Base-by-base conservation (phyloP, 37 sponge, comb jelly and placozoan genomes). In the Theonella swinhoei region DNA sequence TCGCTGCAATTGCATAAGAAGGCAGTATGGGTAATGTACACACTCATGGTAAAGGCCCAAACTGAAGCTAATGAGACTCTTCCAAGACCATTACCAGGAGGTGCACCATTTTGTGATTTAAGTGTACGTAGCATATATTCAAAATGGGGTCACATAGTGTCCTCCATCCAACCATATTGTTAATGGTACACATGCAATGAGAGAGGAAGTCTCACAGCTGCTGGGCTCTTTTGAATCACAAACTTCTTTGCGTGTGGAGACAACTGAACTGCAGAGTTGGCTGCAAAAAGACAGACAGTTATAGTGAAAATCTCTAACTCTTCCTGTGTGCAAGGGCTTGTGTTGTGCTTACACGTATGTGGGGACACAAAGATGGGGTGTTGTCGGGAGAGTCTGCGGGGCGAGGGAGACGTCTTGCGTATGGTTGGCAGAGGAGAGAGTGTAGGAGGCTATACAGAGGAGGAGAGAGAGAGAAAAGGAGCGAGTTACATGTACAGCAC, bases 321-420 rank as follows among this genome's bases (percentile, higher is more conserved):
- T 47, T 7, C 54, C 14, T 47, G 7, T n/a, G n/a, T n/a, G n/a
- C n/a, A n/a, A n/a, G n/a, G n/a, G n/a, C n/a, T n/a, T n/a, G n/a
- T n/a, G n/a, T n/a, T n/a, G n/a, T n/a, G n/a, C 70, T 31, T 31
- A 89, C 85, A 61, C 67, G 84, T 92, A 43, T 76, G 78, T 37
- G 93, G 93, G 0, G 93, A 92, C 8, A 92, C 84, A 81, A 85
- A 92, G 47, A 92, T 92, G 36, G 88, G 64, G 65, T 85, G 89
- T 35, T 85, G 42, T 66, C 72, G 84, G 17, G 93, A 82, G 64
- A 93, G 68, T 62, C 88, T 75, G 35, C 81, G 82, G 4, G 91
- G 94, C 60, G 91, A 94, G 1, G 74, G 83, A 3, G 61, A 28
- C 0, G 89, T 31, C 62, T 79, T 81, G 35, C 75, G 59, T 35